Percentiles rank a stretch among this genome's conserved stretches.
phyloP scores from a whole-genome alignment of 2,797 vertebrate genomes.

The Scleropages formosus region DNA sequence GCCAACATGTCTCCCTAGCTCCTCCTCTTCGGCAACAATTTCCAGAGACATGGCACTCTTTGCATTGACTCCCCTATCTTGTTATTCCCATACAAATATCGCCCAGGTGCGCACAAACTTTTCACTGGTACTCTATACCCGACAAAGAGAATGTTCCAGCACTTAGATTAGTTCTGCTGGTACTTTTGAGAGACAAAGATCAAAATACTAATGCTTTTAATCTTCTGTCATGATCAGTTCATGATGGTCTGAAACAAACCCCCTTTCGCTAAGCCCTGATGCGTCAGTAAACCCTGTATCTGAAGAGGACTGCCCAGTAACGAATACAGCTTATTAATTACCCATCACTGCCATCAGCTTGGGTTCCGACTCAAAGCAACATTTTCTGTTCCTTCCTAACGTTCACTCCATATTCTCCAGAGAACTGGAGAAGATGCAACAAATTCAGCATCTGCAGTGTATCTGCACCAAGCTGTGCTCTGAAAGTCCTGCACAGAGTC shows the following conservation, averaged over 20 bases:
- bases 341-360: not conserved
- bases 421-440: slow-evolving; percentile 22
- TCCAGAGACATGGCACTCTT: too few relatives aligned
- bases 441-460: not conserved
- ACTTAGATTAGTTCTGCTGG: too few relatives aligned
- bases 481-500: slow-evolving; percentile 46
- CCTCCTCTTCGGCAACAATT: too few relatives aligned
- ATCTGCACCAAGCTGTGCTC: not conserved
- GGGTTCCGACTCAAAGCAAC: not conserved
- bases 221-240: slow-evolving; percentile 15
- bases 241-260: not conserved
- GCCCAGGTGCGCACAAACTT: not conserved
- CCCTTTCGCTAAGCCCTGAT: not conserved
- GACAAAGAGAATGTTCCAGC: too few relatives aligned
- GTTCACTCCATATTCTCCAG: not conserved
- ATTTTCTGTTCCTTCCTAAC: not conserved
- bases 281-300: not conserved
- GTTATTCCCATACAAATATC: not conserved
- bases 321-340: slow-evolving; percentile 15
- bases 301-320: not conserved
- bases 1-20: too few relatives aligned
- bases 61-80: not conserved
- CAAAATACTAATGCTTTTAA: not conserved
- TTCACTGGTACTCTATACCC: not conserved
- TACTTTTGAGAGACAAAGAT: too few relatives aligned